Evolutionary conservation across 2,888 invertebrate genomes (phyloP), one percentile per base, ranked within the genome.

Genomic region (Hypolimnas misippus): DNA sequence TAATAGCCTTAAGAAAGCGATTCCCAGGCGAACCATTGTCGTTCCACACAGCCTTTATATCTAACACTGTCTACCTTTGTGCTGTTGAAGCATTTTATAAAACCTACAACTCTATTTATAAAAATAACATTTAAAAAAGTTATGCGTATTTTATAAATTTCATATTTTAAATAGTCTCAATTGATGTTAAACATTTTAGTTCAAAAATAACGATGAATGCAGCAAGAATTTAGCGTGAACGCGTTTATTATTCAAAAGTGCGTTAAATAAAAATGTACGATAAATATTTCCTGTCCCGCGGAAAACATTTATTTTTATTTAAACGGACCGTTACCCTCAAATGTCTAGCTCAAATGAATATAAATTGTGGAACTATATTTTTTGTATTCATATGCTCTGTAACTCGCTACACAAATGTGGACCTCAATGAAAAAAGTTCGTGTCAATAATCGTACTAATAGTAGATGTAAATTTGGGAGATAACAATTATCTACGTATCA

Each of bases 261-360:
- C 17, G 19, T 35, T 33, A 16, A 25, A 53, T 17, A 46, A 53
- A 58, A 51, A 51, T 51, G 33, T 33, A 35, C 44, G 35, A 52
- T 29, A 19, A 42, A 53, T 25, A 38, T 59, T 44, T 46, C 33
- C 44, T 53, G 53, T 44, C 31, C 52, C 44, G 44, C 53, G 33
- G 54, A 53, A 33, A 25, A 53, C 59, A 53, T 59, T 53, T 53
- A 46, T 59, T 53, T 58, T 59, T 53, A 59, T 59, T 59, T 59
- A 53, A 53, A 46, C 59, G 59, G 53, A 35, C 59, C 59, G 59
- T 59, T 53, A 53, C 59, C 59, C 59, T 59, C 59, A 46, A 59
- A 59, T 46, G 58, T 58, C 58, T 58, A 58, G 58, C 52, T 33
- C 52, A 58, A 58, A 58, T 58, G 53, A 59, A 59, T 59, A 59